phyloP scores from a whole-genome alignment of 2,113 vertebrate genomes.

The Regulus satrapa region DNA sequence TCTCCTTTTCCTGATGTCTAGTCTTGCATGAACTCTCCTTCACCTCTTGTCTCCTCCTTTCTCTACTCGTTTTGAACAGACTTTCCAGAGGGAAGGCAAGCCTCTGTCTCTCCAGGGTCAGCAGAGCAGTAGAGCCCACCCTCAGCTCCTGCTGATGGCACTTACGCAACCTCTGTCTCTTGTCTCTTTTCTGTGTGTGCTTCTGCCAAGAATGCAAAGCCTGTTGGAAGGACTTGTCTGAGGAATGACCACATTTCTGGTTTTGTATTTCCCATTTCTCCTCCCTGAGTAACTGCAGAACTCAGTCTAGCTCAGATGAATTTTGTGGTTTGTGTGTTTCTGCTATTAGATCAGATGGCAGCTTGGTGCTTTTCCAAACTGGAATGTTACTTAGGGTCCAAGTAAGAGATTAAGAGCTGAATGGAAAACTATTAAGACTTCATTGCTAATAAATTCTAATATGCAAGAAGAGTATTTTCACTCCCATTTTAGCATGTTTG shows the following conservation, averaged over 20 bases:
- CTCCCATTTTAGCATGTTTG: neutral
- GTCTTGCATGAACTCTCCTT: neutral
- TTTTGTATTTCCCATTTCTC: neutral
- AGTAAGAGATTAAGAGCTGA: neutral
- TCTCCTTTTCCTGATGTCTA: neutral
- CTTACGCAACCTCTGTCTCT: neutral
- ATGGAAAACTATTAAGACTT: neutral
- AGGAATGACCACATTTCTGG: neutral
- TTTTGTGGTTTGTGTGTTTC: neutral
- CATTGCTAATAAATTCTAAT: neutral
- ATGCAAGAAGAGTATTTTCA: neutral
- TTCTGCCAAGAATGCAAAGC: neutral
- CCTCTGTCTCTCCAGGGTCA: neutral
- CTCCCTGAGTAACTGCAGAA: neutral
- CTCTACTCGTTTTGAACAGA: neutral
- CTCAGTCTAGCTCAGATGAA: rapidly evolving
- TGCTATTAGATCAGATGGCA: neutral
- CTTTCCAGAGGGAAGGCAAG: neutral
- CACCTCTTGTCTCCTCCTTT: neutral
- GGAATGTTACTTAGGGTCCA: neutral
- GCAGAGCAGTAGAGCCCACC: neutral
- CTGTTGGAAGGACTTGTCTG: neutral
- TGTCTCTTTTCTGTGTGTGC: neutral
- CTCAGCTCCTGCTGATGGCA: neutral
- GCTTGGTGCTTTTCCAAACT: neutral